Evolutionary conservation across 2,113 vertebrate species (phyloP).

Genomic region (Antigone vipio): DNA sequence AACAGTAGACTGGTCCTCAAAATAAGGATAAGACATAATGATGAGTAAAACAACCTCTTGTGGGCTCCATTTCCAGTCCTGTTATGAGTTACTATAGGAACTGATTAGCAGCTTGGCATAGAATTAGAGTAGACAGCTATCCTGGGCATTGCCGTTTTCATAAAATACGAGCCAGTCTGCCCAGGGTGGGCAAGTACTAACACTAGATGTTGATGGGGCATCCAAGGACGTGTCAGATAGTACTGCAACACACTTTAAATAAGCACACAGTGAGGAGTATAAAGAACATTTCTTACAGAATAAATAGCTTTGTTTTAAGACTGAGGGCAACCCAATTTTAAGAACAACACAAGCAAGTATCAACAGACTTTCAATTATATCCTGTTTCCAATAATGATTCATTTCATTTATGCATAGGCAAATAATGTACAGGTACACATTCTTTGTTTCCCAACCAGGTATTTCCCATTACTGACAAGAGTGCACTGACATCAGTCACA

Average conservation of each 20-base stretch:
- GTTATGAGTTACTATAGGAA: background rate
- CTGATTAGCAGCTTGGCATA: background rate
- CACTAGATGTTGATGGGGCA: background rate
- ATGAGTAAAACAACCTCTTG: background rate
- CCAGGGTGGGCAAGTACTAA: background rate
- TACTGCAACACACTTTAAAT: background rate
- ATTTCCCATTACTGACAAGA: background rate
- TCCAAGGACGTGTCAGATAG: background rate
- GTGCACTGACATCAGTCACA: background rate
- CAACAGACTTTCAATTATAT: background rate
- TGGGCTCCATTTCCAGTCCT: background rate
- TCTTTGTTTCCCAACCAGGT: background rate
- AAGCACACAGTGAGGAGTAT: background rate
- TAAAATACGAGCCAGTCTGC: background rate
- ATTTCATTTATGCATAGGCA: background rate
- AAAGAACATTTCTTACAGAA: background rate
- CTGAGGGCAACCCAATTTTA: background rate
- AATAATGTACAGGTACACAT: background rate
- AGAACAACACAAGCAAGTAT: background rate
- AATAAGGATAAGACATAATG: background rate
- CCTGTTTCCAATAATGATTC: background rate
- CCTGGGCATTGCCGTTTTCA: background rate
- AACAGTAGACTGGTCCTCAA: background rate
- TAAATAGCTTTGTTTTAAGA: background rate
- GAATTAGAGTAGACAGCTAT: background rate